Base-by-base conservation (phyloP, 2,797 vertebrate genomes). In the Darevskia nairensis region DNA sequence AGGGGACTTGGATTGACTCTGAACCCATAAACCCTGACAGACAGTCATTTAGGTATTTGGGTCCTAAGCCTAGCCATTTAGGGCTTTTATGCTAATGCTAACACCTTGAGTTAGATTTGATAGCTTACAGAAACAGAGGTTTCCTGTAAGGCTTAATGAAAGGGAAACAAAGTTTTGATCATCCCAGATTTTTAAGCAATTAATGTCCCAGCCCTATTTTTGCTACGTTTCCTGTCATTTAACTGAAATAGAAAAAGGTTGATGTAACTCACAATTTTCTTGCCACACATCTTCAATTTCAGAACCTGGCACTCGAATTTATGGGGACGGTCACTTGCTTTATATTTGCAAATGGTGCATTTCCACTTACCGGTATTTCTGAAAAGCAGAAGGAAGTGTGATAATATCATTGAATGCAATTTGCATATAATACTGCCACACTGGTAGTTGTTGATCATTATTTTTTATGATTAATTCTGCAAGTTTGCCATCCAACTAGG, bases 281-380 rank as follows among this genome's bases (percentile, higher is more conserved):
- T 4, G 4, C 44, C 10, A 23, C 44, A 10, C 91, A 94, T 93
- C 21, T 0, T 1, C 59, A 39, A 86, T 35, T 23, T 78, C 68
- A 94, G 76, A 27, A 92, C 85, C 74, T 89, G 82, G 0, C 69
- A 76, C 41, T 90, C 90, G n/a, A n/a, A n/a, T 68, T 71, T 69
- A 41, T 19, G 3, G 32, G 1, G 0, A 27, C 10, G 41, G 1
- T 23, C 59, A 4, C 8, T 84, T 59, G 69, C n/a, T 35, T 77
- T 29, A 68, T 78, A 78, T 74, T 8, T 59, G 84, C 95, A 95
- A 80, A 91, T 86, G 69, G 75, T 81, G 68, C 94, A 95, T 2
- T 2, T 72, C 93, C 93, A 94, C 0, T 66, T 86, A 21, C n/a
- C n/a, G n/a, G n/a, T n/a, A 35, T 64, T 3, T n/a, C 94, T 95